Conservation (phyloP, 2,888 invertebrate species). For the Brassicogethes aeneus region DNA sequence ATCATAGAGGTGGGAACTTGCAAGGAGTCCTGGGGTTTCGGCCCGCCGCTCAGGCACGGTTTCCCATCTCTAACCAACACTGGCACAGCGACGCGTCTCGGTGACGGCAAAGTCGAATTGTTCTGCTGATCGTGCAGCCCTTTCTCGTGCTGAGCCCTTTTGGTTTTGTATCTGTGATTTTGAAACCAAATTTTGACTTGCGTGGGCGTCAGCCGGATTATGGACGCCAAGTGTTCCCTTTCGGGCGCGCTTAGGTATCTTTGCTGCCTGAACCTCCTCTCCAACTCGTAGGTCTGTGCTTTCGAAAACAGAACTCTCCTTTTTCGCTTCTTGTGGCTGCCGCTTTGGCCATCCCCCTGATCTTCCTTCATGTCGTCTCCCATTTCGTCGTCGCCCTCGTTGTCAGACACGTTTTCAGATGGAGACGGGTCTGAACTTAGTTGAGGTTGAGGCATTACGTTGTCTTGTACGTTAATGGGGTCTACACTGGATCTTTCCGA, state of each 20-base stretch:
- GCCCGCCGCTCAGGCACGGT: constrained; percentile 64
- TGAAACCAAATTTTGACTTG: constrained; percentile 99
- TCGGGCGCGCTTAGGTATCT: constrained; percentile 96
- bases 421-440: constrained; percentile 12
- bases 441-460: constrained; percentile 3
- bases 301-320: constrained; percentile 95
- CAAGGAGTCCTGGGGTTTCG: constrained; percentile 30
- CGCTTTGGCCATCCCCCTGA: constrained; percentile 41
- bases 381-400: constrained; percentile 42
- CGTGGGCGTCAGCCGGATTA: constrained; percentile 92
- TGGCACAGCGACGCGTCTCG: constrained; percentile 87
- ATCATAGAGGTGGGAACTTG: constrained; percentile 32
- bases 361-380: constrained; percentile 47
- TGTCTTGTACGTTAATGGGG: constrained; percentile 11
- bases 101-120: constrained; percentile 55
- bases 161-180: constrained; percentile 98
- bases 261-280: constrained; percentile 90
- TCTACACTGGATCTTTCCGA: constrained; percentile 52
- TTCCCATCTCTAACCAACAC: constrained; percentile 92
- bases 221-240: constrained; percentile 89
- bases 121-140: constrained; percentile 54
- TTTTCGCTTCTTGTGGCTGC: constrained; percentile 79
- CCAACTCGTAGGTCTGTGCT: constrained; percentile 93
- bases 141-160: constrained; percentile 93
- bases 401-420: constrained; percentile 24